Conservation (phyloP, 2,113 vertebrate species). For the Carettochelys insculpta region DNA sequence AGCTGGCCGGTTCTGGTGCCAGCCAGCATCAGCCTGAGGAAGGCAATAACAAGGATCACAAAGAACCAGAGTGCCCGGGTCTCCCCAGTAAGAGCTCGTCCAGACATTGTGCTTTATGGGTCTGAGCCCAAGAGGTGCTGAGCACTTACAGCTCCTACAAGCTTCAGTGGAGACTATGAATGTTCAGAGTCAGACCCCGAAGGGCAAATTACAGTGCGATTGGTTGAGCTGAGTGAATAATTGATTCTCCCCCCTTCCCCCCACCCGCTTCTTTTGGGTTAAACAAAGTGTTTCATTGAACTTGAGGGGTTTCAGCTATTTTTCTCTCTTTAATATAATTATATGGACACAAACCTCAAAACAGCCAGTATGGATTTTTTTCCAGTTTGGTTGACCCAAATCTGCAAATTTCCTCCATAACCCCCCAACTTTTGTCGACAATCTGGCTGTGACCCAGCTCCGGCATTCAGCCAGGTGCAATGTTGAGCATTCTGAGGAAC, state of each 20-base stretch:
- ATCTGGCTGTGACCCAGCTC: not conserved
- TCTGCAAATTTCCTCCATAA: not conserved
- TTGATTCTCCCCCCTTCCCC: not conserved
- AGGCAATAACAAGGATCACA: not conserved
- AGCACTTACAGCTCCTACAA: not conserved
- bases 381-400: not conserved
- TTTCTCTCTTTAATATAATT: not conserved
- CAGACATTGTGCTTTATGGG: not conserved
- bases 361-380: too few species aligned
- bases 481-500: not conserved
- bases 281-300: not conserved
- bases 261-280: not conserved
- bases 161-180: not conserved
- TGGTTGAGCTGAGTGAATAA: not conserved
- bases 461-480: not conserved
- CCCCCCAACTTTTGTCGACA: not conserved
- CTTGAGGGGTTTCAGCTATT: not conserved
- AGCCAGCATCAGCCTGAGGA: not conserved
- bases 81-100: not conserved
- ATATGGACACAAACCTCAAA: too few species aligned
- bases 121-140: not conserved
- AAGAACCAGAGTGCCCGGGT: not conserved
- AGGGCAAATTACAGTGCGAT: not conserved
- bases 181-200: not conserved
- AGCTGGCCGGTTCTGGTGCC: not conserved